These are phyloP conservation scores for Gymnocheta viridis DNA, from an alignment of 2,888 invertebrate species.

Conservation along the genomic window DNA sequence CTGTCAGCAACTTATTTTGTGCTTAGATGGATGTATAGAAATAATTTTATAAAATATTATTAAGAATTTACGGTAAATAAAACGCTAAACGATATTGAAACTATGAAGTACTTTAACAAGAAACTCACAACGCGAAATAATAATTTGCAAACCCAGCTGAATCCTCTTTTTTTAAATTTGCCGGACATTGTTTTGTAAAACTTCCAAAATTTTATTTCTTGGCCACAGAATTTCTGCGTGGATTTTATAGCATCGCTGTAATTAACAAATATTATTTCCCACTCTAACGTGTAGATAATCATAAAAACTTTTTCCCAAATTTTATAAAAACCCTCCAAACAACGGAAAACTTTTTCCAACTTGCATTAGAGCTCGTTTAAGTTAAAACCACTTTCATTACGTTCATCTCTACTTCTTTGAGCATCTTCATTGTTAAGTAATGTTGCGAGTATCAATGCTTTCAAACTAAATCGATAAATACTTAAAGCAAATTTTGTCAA, in stretches of 20 bases:
- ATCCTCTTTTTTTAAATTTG: too few species aligned
- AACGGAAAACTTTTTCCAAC: background rate
- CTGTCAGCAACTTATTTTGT: too few species aligned
- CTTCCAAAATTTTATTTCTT: too few species aligned
- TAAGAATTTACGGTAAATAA: too few species aligned
- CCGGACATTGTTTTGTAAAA: too few species aligned
- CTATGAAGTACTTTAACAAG: too few species aligned
- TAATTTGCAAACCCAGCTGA: too few species aligned
- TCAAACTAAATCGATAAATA: slow-evolving; percentile 53
- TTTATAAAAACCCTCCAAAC: background rate
- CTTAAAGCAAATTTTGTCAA: slow-evolving; percentile 51
- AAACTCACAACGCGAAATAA: too few species aligned
- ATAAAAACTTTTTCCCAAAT: background rate
- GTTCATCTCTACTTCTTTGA: background rate
- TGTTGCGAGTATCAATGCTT: background rate
- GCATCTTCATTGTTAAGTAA: background rate
- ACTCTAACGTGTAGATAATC: background rate
- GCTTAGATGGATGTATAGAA: too few species aligned
- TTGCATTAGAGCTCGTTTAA: slow-evolving; percentile 29
- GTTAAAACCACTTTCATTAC: slow-evolving; percentile 37
- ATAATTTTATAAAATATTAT: too few species aligned
- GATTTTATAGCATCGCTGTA: background rate
- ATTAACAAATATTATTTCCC: background rate
- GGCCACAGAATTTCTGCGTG: background rate
- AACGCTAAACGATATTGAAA: too few species aligned